phyloP scores from a whole-genome alignment of 2,797 vertebrate genomes.

The Poeciliopsis gracilis region DNA sequence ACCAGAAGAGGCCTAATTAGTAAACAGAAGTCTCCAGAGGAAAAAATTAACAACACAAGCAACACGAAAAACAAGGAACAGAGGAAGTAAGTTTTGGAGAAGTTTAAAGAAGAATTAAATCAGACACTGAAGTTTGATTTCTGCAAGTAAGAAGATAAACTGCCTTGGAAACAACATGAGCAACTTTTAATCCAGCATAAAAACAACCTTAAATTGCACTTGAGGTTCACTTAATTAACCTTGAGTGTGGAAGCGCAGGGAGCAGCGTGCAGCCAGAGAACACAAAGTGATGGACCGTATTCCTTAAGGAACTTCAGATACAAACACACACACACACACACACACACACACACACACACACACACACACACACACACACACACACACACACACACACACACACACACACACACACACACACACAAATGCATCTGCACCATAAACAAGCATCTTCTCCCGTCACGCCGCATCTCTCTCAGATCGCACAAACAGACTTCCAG shows the following conservation, averaged over 20 bases:
- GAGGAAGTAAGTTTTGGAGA: background rate
- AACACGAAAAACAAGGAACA: background rate
- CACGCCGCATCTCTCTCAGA: constrained; percentile 31
- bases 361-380: constrained; percentile 12
- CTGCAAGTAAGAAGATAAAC: background rate
- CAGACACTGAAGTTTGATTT: background rate
- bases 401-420: constrained; percentile 12
- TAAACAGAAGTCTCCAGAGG: background rate
- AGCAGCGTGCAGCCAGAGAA: constrained; percentile 21
- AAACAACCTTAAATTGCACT: constrained; percentile 26
- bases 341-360: constrained; percentile 12
- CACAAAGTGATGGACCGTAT: constrained; percentile 23
- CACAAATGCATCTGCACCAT: background rate
- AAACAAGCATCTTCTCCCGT: constrained; percentile 32
- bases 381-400: constrained; percentile 12
- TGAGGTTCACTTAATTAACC: constrained; percentile 31
- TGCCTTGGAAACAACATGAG: constrained; percentile 9
- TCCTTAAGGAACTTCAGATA: constrained; percentile 39
- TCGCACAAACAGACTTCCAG: constrained; percentile 24
- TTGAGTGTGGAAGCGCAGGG: constrained; percentile 13
- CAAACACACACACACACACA: constrained; percentile 12
- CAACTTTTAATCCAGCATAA: background rate
- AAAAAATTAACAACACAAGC: background rate
- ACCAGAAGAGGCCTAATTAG: background rate
- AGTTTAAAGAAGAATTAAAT: background rate